phyloP scores from a whole-genome alignment of 2,113 vertebrate species.

The Solea solea region DNA sequence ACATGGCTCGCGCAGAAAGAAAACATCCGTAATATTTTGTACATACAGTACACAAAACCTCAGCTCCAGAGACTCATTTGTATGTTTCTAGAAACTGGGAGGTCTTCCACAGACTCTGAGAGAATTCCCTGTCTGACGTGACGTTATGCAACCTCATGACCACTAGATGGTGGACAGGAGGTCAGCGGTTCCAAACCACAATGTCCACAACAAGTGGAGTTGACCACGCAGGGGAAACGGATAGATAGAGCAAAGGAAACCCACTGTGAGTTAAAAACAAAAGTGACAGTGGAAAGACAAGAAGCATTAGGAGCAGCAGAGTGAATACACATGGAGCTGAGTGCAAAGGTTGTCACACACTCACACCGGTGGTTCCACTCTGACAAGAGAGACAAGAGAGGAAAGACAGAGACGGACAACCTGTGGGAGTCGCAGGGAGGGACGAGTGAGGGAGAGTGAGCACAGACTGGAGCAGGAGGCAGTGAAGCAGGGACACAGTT shows the following conservation, averaged over 20 bases:
- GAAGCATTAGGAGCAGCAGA: not conserved
- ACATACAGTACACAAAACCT: conserved; percentile 5
- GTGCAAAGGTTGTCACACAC: conserved; percentile 13
- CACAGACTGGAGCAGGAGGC: conserved; percentile 15
- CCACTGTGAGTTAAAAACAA: not conserved
- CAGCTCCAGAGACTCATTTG: conserved; percentile 23
- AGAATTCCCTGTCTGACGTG: conserved; percentile 11
- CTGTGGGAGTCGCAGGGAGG: conserved; percentile 35
- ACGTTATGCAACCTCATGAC: conserved; percentile 26
- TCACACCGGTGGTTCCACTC: not conserved
- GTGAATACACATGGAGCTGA: conserved; percentile 12
- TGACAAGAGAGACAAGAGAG: conserved; percentile 45
- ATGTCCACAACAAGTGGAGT: conserved; percentile 4
- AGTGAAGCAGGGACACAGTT: conserved; percentile 40
- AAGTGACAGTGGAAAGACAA: conserved; percentile 19
- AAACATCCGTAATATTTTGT: conserved; percentile 18
- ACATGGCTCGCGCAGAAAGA: not conserved
- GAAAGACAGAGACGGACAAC: conserved; percentile 23
- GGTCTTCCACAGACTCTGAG: conserved; percentile 7
- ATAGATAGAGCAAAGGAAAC: conserved; percentile 18
- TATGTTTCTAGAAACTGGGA: conserved; percentile 40
- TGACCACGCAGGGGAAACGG: conserved; percentile 26
- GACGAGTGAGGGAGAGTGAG: conserved; percentile 3
- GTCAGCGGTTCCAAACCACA: not conserved
- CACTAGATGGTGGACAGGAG: conserved; percentile 64